Evolutionary conservation across 2,888 invertebrate species (phyloP), one percentile per base, ranked within the genome.

Genomic region (Ischnus inquisitorius): DNA sequence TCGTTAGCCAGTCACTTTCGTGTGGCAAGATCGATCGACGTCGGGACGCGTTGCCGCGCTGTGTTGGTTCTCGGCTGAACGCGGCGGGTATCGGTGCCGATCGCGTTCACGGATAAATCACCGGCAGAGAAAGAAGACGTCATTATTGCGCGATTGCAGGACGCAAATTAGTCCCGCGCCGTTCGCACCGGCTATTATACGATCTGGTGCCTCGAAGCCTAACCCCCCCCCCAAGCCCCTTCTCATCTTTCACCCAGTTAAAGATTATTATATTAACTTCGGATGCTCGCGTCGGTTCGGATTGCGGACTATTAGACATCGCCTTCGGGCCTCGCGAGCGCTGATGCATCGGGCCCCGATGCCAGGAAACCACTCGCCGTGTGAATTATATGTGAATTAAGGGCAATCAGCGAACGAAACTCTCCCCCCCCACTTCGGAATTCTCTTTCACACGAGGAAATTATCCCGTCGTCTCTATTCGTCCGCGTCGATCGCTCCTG

Each of bases 321-420:
- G 68, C 80, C 80, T 43, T 51, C 79, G 78, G 19, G 48, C 65
- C 41, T 48, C 34, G 54, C 72, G 46, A 60, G 72, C 86, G 82
- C 54, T 68, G 74, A 71, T 77, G 65, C 71, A 51, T 69, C 72
- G 69, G 69, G 57, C 68, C 67, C 25, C 64, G 43, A 16, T 65
- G 69, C 57, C 62, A 10, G 64, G 43, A 64, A 14, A 39, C 62
- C 69, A n/a, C 41, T 65, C 72, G n/a, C 69, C 48, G 77, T 76
- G 88, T 87, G 85, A 89, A 90, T 91, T 91, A 90, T 88, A 90
- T 87, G 85, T 87, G 88, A 91, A 91, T 91, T 91, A 91, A 87
- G 89, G 89, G 88, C 91, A 90, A 90, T 89, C 89, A 87, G 84
- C 82, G 81, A 77, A 68, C 57, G 69, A 82, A 82, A 19, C 51